phyloP scores from a whole-genome alignment of 1,140 invertebrate species.

The Eriocheir sinensis region DNA sequence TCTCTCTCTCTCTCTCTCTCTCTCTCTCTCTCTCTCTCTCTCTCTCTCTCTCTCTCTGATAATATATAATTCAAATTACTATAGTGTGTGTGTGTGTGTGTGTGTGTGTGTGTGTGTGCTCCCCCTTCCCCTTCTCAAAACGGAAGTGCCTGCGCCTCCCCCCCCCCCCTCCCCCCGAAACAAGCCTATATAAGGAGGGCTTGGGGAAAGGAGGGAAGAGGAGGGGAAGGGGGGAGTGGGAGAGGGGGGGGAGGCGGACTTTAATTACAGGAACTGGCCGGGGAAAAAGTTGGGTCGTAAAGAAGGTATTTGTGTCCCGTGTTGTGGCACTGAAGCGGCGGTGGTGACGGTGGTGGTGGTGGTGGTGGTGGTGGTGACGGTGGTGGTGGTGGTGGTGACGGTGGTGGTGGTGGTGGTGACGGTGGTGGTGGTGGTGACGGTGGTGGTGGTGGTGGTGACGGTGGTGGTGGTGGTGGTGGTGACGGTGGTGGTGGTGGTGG shows the following conservation, averaged over 20 bases:
- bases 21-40: no score
- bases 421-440: background rate
- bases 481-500: background rate
- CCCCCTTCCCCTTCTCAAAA: no score
- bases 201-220: background rate
- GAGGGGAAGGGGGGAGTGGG: background rate
- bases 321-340: background rate
- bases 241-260: background rate
- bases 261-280: background rate
- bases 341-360: background rate
- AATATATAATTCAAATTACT: no score
- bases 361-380: background rate
- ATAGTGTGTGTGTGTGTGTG: constrained; percentile 3
- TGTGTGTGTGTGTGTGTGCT: background rate
- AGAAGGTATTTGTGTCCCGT: background rate
- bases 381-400: background rate
- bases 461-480: background rate
- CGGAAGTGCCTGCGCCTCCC: no score
- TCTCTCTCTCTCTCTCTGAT: no score
- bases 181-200: background rate
- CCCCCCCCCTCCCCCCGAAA: no score
- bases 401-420: background rate
- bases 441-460: background rate
- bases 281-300: background rate
- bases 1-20: no score